Conservation (phyloP, 2,113 vertebrate species). For the Zosterops pallidus region DNA sequence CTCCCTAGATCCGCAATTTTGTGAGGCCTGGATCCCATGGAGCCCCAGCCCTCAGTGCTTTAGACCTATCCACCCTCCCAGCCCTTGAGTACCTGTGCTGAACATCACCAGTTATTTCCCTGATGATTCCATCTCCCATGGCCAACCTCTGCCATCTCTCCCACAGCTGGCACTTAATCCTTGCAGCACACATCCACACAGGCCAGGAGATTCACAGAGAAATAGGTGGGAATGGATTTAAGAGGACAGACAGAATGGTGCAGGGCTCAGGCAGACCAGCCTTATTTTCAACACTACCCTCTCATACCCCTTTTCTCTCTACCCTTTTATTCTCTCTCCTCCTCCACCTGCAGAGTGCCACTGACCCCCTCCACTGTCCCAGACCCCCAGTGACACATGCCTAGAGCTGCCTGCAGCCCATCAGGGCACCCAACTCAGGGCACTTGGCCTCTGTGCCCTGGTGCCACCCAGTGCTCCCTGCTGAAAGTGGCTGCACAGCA, state of each 20-base stretch:
- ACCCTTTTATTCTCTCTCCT: not conserved
- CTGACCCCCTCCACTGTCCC: not conserved
- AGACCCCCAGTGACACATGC: rapidly evolving
- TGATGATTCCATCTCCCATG: not conserved
- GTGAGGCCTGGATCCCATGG: not conserved
- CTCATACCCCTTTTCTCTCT: not conserved
- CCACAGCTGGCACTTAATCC: not conserved
- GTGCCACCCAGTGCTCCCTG: not conserved
- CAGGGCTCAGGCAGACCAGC: not conserved
- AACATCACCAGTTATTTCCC: not conserved
- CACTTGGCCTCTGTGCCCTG: rapidly evolving
- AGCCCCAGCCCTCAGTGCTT: not conserved
- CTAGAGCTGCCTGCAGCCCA: not conserved
- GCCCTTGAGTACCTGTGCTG: rapidly evolving
- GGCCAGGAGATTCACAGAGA: not conserved
- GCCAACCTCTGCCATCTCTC: not conserved
- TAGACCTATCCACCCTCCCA: no score
- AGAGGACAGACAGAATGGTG: not conserved
- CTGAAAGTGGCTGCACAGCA: not conserved
- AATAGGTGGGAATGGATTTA: not conserved
- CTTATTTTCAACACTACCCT: not conserved
- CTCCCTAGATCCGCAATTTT: not conserved
- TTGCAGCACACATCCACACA: not conserved
- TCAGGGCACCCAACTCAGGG: not conserved
- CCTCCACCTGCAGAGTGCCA: not conserved